phyloP scores from a whole-genome alignment of 2,797 vertebrate species.

The Antennarius maculatus region DNA sequence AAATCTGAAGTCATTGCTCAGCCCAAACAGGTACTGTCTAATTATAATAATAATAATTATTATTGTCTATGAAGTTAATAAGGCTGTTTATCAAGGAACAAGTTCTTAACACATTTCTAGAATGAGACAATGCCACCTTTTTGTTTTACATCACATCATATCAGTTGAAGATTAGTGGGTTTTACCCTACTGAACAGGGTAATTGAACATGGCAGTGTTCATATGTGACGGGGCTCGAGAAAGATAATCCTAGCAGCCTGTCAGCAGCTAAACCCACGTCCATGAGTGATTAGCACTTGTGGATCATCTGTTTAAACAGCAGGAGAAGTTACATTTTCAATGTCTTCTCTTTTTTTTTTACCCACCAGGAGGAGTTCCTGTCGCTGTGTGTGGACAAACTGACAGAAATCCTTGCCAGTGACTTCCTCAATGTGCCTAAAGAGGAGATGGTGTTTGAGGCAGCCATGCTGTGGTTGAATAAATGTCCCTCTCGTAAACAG shows the following conservation, averaged over 20 bases:
- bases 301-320: neutral
- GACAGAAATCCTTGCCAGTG: conserved; percentile 83
- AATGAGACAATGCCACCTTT: neutral
- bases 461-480: conserved; percentile 81
- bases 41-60: no score
- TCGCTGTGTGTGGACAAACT: conserved; percentile 85
- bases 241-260: conserved; percentile 36
- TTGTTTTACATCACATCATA: neutral
- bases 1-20: no score
- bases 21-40: no score
- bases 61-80: no score
- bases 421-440: conserved; percentile 79
- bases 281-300: conserved; percentile 3
- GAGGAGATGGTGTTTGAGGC: conserved; percentile 86
- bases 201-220: conserved; percentile 9
- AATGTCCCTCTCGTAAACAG: conserved; percentile 77
- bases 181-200: neutral
- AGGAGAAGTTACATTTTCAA: neutral
- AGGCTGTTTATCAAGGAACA: neutral
- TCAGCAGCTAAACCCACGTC: neutral
- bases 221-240: conserved; percentile 32
- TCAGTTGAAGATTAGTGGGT: neutral
- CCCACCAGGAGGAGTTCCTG: conserved; percentile 83
- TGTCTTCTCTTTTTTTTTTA: neutral
- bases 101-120: neutral